Evolutionary conservation across 2,797 vertebrate species (phyloP), one percentile per base, ranked within the genome.

Genomic region (Macrochelys suwanniensis): DNA sequence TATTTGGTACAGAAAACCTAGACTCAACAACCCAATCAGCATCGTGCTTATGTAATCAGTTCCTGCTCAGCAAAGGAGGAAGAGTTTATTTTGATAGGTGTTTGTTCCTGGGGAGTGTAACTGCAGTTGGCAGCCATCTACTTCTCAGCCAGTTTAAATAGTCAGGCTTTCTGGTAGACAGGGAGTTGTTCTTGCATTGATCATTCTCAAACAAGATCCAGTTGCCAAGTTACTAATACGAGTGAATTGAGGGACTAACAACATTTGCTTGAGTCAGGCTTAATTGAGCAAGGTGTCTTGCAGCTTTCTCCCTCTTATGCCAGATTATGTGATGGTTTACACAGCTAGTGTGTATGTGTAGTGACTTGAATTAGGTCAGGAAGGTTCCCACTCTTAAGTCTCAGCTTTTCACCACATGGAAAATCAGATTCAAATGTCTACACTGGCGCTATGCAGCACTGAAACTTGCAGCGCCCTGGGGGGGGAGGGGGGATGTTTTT

Each of bases 111-210:
- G 61, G 94, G 89, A 94, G 81, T 83, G 77, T 82, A 85, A 76
- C 91, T 0, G 0, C 82, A 88, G 85, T 57, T 96, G 91, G 87
- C 95, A 96, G 90, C 79, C 83, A 87, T 71, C 87, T 91, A 54
- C 89, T 87, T 96, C 86, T 50, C 86, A 92, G 83, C 80, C 85
- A 71, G 81, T 78, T 76, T 91, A 88, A 91, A 96, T 93, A 96
- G 84, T 84, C 92, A 2, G 85, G 45, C 21, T 76, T 42, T 54
- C 33, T 96, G 90, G 78, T 87, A 84, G 94, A 88, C 84, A 94
- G 82, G 80, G 50, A 59, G 88, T 91, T 93, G 86, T 96, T 94
- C 87, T 74, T 94, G 90, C 94, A 80, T 68, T 86, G 89, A 5
- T 94, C 85, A 80, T 96, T 89, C 88, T 79, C 77, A 71, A 84